phyloP scores from a whole-genome alignment of 2,797 vertebrate genomes.

The Squalus acanthias region DNA sequence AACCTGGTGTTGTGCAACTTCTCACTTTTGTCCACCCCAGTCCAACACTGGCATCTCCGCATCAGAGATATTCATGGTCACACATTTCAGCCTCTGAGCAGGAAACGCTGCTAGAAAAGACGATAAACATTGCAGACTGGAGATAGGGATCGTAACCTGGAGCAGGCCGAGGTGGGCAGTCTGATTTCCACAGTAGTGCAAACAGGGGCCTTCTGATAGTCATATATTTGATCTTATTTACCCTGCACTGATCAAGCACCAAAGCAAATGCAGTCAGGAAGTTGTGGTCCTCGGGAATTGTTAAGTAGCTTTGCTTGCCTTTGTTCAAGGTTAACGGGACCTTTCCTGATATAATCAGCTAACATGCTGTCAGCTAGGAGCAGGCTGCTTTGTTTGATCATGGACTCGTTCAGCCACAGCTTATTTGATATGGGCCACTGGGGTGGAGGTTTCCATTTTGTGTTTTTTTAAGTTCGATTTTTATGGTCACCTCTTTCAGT shows the following conservation, averaged over 20 bases:
- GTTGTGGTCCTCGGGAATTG: constrained; percentile 23
- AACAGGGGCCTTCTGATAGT: constrained; percentile 1
- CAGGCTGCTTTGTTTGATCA: constrained; percentile 34
- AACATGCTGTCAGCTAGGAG: constrained; percentile 16
- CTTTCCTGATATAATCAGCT: constrained; percentile 7
- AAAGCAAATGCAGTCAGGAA: constrained; percentile 27
- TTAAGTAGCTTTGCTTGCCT: constrained; percentile 29
- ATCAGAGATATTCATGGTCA: not conserved
- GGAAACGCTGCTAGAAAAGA: not conserved
- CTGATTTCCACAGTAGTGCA: not conserved
- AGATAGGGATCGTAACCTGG: not conserved
- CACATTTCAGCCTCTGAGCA: not conserved
- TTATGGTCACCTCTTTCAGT: not conserved
- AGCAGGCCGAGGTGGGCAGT: not conserved
- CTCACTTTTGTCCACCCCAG: too few relatives aligned
- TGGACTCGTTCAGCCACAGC: constrained; percentile 10
- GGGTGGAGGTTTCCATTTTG: not conserved
- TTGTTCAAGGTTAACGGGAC: constrained; percentile 31
- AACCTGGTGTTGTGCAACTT: too few relatives aligned
- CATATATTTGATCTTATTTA: constrained; percentile 22
- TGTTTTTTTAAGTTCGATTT: not conserved
- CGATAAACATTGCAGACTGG: not conserved
- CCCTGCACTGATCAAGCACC: constrained; percentile 5
- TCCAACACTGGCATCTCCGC: too few relatives aligned
- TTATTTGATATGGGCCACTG: not conserved